Evolutionary conservation across 2,113 vertebrate species (phyloP), one percentile per base, ranked within the genome.

Genomic region (Macquaria australasica): DNA sequence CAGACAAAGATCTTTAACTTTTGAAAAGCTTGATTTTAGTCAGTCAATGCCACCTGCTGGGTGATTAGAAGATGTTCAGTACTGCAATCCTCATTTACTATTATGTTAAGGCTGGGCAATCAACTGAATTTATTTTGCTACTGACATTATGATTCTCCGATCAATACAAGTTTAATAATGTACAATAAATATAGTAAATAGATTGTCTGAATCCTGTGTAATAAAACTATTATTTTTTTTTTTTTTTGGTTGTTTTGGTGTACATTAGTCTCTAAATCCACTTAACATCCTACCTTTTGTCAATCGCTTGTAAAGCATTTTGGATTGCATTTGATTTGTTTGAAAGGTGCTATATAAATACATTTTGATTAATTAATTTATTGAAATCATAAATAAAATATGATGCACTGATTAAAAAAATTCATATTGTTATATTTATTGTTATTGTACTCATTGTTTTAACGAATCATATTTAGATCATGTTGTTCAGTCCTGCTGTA

Each of bases 21-120:
- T 58, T 55, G 11, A 53, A 43, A 51, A 69, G 25, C 25, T 50
- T 51, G 18, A 25, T 28, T 62, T 78, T 5, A 56, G 77, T 73
- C 55, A 21, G 1, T 58, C 69, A 14, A 11, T 76, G 81, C 70
- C 81, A 25, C 50, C 83, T 82, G 20, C 80, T 88, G 73, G 73
- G 59, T 45, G 73, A 67, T 70, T 15, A 41, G 39, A 66, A 14
- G 14, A 76, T 25, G 18, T 41, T 73, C 39, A 51, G 63, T 21
- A 81, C 37, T 62, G 37, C 48, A 50, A 62, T 9, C 39, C 23
- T 37, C 20, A 53, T 68, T 18, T 31, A 64, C 39, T 5, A 10
- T 43, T 51, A 43, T 58, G 39, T 71, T 8, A 64, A 20, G 12
- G 23, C 2, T 56, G 21, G 10, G 8, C 21, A 51, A 37, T 10